A percentile compares a stretch with the other conserved stretches of the same genome.
Evolutionary conservation across 2,888 invertebrate species (phyloP).

Genomic region (Hydrotaea cyrtoneurina): DNA sequence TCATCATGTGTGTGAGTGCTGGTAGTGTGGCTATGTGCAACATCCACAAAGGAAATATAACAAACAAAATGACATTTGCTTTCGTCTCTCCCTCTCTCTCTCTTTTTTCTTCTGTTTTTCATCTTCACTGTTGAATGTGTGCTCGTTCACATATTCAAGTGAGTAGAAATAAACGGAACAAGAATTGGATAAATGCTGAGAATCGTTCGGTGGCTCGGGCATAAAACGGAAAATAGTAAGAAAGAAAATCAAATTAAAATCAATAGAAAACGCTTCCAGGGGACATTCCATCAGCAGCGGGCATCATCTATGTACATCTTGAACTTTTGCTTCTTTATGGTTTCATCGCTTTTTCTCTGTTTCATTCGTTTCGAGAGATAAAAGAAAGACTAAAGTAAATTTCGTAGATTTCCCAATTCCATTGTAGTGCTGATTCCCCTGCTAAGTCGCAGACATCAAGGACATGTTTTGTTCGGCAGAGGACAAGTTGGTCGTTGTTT

Average conservation of each 20-base stretch:
- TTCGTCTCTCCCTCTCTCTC: neutral
- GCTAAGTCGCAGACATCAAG: constrained; percentile 6
- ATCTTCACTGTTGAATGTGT: neutral
- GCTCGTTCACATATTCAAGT: neutral
- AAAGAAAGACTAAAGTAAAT: neutral
- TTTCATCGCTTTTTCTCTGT: neutral
- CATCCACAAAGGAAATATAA: constrained; percentile 34
- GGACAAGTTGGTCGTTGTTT: constrained; percentile 4
- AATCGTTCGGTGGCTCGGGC: neutral
- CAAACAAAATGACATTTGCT: constrained; percentile 34
- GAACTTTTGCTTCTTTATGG: neutral
- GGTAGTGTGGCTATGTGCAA: neutral
- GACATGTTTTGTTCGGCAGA: neutral
- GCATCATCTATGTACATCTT: neutral
- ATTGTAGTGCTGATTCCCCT: constrained; percentile 20
- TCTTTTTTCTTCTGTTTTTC: no score
- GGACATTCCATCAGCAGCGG: constrained; percentile 3
- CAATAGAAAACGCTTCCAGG: constrained; percentile 42
- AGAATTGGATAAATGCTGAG: neutral
- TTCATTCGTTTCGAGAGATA: neutral
- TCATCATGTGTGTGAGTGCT: neutral
- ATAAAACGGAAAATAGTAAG: neutral
- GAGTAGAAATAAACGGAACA: no score
- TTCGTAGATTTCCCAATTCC: constrained; percentile 10
- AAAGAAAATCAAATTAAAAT: constrained; percentile 24